Percentiles rank a stretch among this genome's conserved stretches.
Evolutionary conservation across 2,888 invertebrate genomes (phyloP).

Genomic region (Ypsolopha sequella): DNA sequence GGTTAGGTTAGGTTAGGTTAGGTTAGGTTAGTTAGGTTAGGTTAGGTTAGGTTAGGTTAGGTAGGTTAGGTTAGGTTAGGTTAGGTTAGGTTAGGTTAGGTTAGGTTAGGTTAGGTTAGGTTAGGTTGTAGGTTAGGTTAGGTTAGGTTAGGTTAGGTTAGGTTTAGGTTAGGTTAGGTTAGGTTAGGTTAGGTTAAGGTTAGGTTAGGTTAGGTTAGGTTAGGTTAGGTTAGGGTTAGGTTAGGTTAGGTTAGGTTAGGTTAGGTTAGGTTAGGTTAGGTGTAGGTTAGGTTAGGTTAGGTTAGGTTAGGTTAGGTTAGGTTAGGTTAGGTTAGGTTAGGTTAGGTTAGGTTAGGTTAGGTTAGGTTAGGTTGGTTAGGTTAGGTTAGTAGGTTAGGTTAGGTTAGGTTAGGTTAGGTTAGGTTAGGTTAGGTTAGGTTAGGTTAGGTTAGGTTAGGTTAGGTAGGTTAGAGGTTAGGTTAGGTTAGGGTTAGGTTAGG

Average conservation of each 20-base stretch:
- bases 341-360: slow-evolving; percentile 8
- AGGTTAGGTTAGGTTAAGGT: slow-evolving; percentile 11
- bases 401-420: slow-evolving; percentile 6
- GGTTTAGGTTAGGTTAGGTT: slow-evolving; percentile 8
- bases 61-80: slow-evolving; percentile 12
- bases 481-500: slow-evolving; percentile 4
- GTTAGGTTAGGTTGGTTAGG: slow-evolving; percentile 11
- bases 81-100: slow-evolving; percentile 6
- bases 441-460: slow-evolving; percentile 6
- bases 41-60: slow-evolving; percentile 6
- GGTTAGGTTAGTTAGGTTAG: slow-evolving; percentile 6
- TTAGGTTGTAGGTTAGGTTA: slow-evolving; percentile 16
- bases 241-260: slow-evolving; percentile 16
- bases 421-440: slow-evolving; percentile 6
- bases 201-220: slow-evolving; percentile 15
- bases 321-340: slow-evolving; percentile 10
- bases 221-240: slow-evolving; percentile 14
- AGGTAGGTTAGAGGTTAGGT: slow-evolving; percentile 3
- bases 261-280: slow-evolving; percentile 14
- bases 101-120: slow-evolving; percentile 14
- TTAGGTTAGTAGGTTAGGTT: slow-evolving; percentile 7
- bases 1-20: slow-evolving; percentile 9
- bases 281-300: slow-evolving; percentile 14
- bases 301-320: slow-evolving; percentile 16
- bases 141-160: slow-evolving; percentile 15